These are phyloP conservation scores for Scaptodrosophila latifasciaeformis DNA, from an alignment of 2,888 invertebrate species.

Conservation along the genomic window DNA sequence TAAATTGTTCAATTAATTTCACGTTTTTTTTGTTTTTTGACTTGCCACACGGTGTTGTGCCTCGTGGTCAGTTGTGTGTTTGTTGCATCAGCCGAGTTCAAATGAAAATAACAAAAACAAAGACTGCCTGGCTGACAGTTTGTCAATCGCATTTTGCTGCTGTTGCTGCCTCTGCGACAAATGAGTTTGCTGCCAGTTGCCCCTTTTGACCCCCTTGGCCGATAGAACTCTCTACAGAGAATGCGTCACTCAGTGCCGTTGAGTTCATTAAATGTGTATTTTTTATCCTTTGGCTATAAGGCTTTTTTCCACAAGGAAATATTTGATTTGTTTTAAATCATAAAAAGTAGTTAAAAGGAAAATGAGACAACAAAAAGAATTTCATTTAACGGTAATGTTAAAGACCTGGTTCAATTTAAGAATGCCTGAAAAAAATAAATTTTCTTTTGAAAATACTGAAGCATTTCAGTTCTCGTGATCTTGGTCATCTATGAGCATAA, in stretches of 20 bases:
- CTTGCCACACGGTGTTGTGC: not conserved
- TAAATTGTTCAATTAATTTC: constrained; percentile 68
- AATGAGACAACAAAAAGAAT: too few relatives aligned
- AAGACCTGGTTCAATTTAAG: too few relatives aligned
- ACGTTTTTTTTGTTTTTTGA: constrained; percentile 33
- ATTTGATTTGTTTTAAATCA: too few relatives aligned
- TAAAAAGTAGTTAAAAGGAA: too few relatives aligned
- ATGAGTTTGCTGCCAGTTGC: constrained; percentile 39
- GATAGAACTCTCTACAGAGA: too few relatives aligned
- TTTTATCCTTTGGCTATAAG: not conserved
- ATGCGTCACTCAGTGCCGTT: constrained; percentile 27
- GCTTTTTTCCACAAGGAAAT: too few relatives aligned
- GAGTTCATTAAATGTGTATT: constrained; percentile 50
- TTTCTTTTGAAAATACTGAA: too few relatives aligned
- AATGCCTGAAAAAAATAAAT: too few relatives aligned
- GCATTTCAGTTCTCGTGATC: too few relatives aligned
- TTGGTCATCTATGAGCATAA: too few relatives aligned
- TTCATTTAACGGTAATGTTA: too few relatives aligned
- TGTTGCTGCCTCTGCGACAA: constrained; percentile 41
- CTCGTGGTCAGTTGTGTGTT: constrained; percentile 2
- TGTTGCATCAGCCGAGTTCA: constrained; percentile 20
- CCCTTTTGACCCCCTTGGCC: not conserved
- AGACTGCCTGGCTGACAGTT: constrained; percentile 51
- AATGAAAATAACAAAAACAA: constrained; percentile 45
- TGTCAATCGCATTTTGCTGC: constrained; percentile 55